Evolutionary conservation across 2,888 invertebrate genomes (phyloP).

Genomic region (Trissolcus japonicus): DNA sequence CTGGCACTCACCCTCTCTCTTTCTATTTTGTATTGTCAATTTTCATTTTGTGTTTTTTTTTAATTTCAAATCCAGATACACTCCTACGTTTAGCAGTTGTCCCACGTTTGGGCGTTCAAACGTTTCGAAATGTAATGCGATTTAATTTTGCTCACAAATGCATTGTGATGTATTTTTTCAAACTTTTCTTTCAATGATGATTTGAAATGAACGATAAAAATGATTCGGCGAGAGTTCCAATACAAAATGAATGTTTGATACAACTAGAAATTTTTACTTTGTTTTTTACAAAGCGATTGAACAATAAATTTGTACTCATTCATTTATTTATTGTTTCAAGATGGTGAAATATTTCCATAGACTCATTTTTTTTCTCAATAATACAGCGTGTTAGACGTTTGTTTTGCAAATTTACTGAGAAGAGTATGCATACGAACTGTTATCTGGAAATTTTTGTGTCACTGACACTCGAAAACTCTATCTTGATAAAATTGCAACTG

Average conservation of each 20-base stretch:
- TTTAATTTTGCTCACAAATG: conserved; percentile 15
- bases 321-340: no score
- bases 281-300: no score
- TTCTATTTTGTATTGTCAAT: conserved; percentile 14
- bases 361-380: no score
- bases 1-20: conserved; percentile 8
- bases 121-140: conserved; percentile 15
- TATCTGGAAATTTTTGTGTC: conserved; percentile 38
- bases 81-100: conserved; percentile 34
- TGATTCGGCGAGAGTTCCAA: not conserved
- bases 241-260: not conserved
- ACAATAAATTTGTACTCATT: no score
- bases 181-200: conserved; percentile 6
- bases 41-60: conserved; percentile 12
- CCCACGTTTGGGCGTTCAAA: conserved; percentile 25
- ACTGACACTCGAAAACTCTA: conserved; percentile 39
- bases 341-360: no score
- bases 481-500: conserved; percentile 39
- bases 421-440: conserved; percentile 14
- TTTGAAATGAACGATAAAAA: not conserved
- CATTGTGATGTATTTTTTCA: conserved; percentile 2
- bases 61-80: conserved; percentile 23
- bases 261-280: no score
- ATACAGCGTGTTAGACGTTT: no score
- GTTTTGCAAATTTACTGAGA: conserved; percentile 5